These are phyloP conservation scores for Oxyteleia sp. DNA, from an alignment of 2,888 invertebrate species.

Conservation along the genomic window DNA sequence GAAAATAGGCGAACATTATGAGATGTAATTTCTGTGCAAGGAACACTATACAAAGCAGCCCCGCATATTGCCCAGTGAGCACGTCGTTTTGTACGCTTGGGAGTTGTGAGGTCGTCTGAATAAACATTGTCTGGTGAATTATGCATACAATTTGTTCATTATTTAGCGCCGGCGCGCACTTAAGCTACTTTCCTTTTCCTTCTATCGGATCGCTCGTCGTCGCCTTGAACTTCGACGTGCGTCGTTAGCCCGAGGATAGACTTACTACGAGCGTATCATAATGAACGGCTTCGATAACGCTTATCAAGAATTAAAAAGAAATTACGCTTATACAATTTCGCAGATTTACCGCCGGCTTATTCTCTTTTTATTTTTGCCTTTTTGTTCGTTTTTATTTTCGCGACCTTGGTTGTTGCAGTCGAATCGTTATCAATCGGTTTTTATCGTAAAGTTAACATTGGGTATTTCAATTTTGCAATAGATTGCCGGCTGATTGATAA, in stretches of 20 bases:
- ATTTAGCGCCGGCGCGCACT: constrained; percentile 66
- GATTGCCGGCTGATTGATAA: neutral
- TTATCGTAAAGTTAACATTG: neutral
- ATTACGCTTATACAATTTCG: neutral
- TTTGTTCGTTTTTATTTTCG: neutral
- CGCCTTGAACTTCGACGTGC: constrained; percentile 71
- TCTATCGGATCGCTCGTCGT: constrained; percentile 10
- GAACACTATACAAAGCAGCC: constrained; percentile 84
- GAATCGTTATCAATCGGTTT: neutral
- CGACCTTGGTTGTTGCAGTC: neutral
- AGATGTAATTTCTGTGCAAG: constrained; percentile 75
- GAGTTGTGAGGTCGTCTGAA: constrained; percentile 93
- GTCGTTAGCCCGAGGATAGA: constrained; percentile 28
- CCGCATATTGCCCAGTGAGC: constrained; percentile 89
- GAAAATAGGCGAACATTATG: constrained; percentile 70
- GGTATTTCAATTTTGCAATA: constrained; percentile 1
- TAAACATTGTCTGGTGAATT: constrained; percentile 90
- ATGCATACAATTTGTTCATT: constrained; percentile 88
- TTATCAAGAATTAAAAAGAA: constrained; percentile 27
- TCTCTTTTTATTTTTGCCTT: too few relatives aligned
- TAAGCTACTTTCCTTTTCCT: constrained; percentile 35
- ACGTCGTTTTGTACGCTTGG: constrained; percentile 92
- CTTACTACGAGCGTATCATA: constrained; percentile 6
- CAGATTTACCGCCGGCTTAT: neutral
- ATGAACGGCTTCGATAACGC: constrained; percentile 29